Percentiles rank a stretch among this genome's conserved stretches.
Conservation (phyloP, 2,113 vertebrate genomes). For the human region DNA sequence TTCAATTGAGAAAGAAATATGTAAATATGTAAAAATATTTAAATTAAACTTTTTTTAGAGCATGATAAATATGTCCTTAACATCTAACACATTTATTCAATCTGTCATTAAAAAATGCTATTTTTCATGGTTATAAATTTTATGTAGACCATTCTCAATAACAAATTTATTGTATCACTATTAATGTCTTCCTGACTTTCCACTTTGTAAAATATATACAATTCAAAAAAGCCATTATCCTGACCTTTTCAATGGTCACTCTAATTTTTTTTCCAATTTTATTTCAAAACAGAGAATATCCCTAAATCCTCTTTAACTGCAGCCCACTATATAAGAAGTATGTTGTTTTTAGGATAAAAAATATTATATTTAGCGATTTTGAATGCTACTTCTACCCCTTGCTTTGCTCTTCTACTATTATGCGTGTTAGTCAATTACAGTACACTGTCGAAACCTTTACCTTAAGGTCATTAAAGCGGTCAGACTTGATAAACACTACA, state of each 20-base stretch:
- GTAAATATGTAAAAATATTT: neutral
- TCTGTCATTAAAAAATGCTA: neutral
- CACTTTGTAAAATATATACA: neutral
- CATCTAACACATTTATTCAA: neutral
- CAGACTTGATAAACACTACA: slow-evolving; percentile 66
- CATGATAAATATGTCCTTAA: neutral
- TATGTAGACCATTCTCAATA: neutral
- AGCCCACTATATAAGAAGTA: neutral
- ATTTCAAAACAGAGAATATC: slow-evolving; percentile 36
- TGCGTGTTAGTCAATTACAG: slow-evolving; percentile 46
- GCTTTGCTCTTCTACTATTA: slow-evolving; percentile 35
- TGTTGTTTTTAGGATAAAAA: slow-evolving; percentile 52
- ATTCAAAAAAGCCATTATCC: neutral
- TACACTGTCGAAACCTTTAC: neutral
- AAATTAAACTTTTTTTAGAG: neutral
- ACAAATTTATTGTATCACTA: neutral
- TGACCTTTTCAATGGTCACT: neutral
- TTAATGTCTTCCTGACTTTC: neutral
- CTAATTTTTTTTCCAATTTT: neutral
- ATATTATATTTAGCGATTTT: slow-evolving; percentile 63
- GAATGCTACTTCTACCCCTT: neutral
- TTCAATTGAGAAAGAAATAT: neutral
- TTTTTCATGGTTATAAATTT: slow-evolving; percentile 14
- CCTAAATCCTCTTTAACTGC: neutral
- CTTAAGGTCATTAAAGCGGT: slow-evolving; percentile 57